These are phyloP conservation scores for Nymphalis polychloros DNA, from an alignment of 2,888 invertebrate species.

Conservation along the genomic window DNA sequence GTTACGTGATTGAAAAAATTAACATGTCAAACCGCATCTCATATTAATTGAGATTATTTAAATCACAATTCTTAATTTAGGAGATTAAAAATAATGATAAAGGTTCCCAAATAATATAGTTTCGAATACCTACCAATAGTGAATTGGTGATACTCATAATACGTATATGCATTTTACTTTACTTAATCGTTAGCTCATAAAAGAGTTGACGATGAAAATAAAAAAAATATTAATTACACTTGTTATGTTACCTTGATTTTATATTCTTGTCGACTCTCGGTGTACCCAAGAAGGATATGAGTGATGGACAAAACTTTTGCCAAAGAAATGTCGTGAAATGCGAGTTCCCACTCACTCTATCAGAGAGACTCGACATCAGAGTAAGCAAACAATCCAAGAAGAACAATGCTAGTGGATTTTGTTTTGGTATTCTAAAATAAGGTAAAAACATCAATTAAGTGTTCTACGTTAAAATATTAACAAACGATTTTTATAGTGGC, in stretches of 20 bases:
- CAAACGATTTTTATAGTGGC: not conserved
- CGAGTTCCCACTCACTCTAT: conserved; percentile 90
- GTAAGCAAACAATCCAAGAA: conserved; percentile 93
- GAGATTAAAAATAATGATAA: too few species aligned
- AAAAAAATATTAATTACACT: too few species aligned
- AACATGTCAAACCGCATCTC: too few species aligned
- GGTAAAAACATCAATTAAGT: not conserved
- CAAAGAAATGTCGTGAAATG: conserved; percentile 94
- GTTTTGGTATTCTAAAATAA: conserved; percentile 81
- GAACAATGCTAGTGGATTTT: conserved; percentile 86
- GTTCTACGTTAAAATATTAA: not conserved
- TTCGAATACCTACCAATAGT: too few species aligned
- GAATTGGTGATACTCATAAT: too few species aligned
- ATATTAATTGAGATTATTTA: too few species aligned
- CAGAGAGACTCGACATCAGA: conserved; percentile 90
- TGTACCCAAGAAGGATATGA: conserved; percentile 93
- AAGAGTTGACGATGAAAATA: too few species aligned
- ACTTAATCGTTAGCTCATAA: too few species aligned
- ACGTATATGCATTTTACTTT: too few species aligned
- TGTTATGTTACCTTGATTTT: conserved; percentile 81
- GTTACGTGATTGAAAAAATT: too few species aligned
- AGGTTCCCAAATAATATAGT: too few species aligned
- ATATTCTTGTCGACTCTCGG: conserved; percentile 92
- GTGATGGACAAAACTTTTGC: conserved; percentile 95
- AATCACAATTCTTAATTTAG: too few species aligned